These are phyloP conservation scores for Phoxinus dragarum DNA, from an alignment of 2,797 vertebrate genomes.

Conservation along the genomic window DNA sequence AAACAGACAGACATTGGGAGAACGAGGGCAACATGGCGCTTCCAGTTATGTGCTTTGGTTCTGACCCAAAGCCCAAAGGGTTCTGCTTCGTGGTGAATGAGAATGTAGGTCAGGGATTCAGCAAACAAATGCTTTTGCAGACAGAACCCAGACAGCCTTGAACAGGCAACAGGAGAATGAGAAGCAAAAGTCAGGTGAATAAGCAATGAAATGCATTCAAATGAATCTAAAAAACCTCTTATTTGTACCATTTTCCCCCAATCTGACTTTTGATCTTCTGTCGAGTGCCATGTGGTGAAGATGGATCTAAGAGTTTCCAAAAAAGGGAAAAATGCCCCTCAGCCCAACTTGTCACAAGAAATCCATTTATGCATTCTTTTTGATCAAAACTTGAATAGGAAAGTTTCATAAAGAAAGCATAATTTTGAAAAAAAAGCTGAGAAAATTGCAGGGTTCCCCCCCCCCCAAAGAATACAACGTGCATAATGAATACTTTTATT, in stretches of 20 bases:
- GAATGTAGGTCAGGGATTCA: slow-evolving; percentile 54
- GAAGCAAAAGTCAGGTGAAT: background rate
- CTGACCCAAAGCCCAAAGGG: slow-evolving; percentile 42
- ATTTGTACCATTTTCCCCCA: background rate
- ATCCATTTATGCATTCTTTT: background rate
- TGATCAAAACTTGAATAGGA: too few species aligned
- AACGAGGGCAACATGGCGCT: slow-evolving; percentile 27
- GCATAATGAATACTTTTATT: too few species aligned
- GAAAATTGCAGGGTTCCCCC: too few species aligned
- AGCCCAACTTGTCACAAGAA: slow-evolving; percentile 13
- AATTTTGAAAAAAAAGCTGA: too few species aligned
- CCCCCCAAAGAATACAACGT: too few species aligned
- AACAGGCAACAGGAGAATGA: background rate
- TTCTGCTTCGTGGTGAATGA: slow-evolving; percentile 30
- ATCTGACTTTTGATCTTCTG: slow-evolving; percentile 12
- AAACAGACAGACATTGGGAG: slow-evolving; percentile 1
- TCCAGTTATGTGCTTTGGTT: slow-evolving; percentile 46
- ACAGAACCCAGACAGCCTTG: slow-evolving; percentile 7
- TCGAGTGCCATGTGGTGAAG: background rate
- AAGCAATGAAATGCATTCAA: background rate
- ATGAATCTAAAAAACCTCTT: background rate
- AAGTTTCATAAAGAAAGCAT: too few species aligned
- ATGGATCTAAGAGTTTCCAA: background rate
- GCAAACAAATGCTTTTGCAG: slow-evolving; percentile 15
- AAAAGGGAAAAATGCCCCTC: slow-evolving; percentile 16